Evolutionary conservation across 2,797 vertebrate species (phyloP), one percentile per base, ranked within the genome.

Genomic region (Callimico goeldii): DNA sequence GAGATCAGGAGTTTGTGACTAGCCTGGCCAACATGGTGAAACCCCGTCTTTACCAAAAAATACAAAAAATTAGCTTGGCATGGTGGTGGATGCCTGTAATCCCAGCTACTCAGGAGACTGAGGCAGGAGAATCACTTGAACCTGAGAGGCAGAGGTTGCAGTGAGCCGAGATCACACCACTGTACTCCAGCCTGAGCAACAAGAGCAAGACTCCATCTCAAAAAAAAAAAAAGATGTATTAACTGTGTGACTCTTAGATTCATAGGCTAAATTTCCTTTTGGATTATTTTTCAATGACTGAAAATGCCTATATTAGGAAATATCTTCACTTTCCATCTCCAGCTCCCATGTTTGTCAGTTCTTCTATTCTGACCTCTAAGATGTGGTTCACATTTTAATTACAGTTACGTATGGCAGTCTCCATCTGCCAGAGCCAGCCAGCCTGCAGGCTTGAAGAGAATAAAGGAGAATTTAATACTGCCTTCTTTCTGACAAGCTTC

Each of bases 401-500:
- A 88, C 33, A 94, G 64, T 79, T 50, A 17, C 55, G 91, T 81
- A 70, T 81, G 90, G 85, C 72, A 95, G 93, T 89, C 48, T 72
- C 0, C 2, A 46, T 95, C 95, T 97, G 91, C 92, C 73, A 70
- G 36, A 79, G 43, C 90, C 12, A 81, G 96, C 67, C 79, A 90
- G 96, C 36, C 91, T 97, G 50, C 57, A 80, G 91, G 57, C 73
- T 28, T 19, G 43, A 67, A 46, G 43, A 58, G 41, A 82, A 72
- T 72, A 52, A 43, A 79, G n/a, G 82, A 73, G 64, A 83, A 24
- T 57, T 55, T 33, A 72, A 70, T 15, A 24, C 15, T 73, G 77
- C 48, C 82, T 30, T 83, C 67, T 81, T 96, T 98, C 98, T 99
- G 97, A 98, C 98, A 98, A 67, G 96, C 96, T 95, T 95, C 61